phyloP scores from a whole-genome alignment of 2,797 vertebrate genomes.

The Sebastes flavidus region DNA sequence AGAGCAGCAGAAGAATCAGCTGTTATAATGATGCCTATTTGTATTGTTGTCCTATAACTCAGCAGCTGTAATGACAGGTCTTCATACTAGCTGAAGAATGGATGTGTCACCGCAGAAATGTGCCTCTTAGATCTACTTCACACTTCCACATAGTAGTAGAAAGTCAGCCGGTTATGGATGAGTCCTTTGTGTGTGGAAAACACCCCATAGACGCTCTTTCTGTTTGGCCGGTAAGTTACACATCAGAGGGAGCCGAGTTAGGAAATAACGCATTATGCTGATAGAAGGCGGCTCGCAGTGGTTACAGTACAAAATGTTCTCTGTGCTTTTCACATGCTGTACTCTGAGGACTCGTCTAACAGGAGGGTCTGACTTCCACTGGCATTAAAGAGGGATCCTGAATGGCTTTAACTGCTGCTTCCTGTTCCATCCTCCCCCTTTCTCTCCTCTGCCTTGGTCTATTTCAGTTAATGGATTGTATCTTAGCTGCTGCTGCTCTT shows the following conservation, averaged over 20 bases:
- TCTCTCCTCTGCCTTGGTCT: neutral
- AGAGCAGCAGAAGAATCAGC: neutral
- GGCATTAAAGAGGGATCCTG: slow-evolving; percentile 11
- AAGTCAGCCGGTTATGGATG: slow-evolving; percentile 12
- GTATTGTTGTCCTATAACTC: slow-evolving; percentile 3
- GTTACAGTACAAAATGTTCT: slow-evolving; percentile 44
- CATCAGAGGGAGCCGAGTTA: slow-evolving; percentile 21
- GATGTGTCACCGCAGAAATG: slow-evolving; percentile 16
- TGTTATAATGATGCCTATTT: neutral
- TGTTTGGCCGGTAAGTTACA: slow-evolving; percentile 18
- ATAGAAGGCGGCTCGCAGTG: slow-evolving; percentile 23
- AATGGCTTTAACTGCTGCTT: slow-evolving; percentile 10
- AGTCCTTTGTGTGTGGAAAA: slow-evolving; percentile 31
- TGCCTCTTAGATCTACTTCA: slow-evolving; percentile 26
- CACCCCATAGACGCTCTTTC: slow-evolving; percentile 12
- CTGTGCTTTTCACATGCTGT: slow-evolving; percentile 26
- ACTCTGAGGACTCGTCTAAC: slow-evolving; percentile 22
- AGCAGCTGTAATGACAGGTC: slow-evolving; percentile 17
- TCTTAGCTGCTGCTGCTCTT: neutral
- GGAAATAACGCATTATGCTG: slow-evolving; percentile 37
- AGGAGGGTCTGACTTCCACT: slow-evolving; percentile 17
- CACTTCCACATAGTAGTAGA: neutral
- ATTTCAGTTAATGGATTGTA: neutral
- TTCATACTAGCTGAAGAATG: slow-evolving; percentile 15
- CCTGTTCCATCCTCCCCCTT: neutral